Conservation (phyloP, 2,113 vertebrate species). For the Marmota flaviventris region DNA sequence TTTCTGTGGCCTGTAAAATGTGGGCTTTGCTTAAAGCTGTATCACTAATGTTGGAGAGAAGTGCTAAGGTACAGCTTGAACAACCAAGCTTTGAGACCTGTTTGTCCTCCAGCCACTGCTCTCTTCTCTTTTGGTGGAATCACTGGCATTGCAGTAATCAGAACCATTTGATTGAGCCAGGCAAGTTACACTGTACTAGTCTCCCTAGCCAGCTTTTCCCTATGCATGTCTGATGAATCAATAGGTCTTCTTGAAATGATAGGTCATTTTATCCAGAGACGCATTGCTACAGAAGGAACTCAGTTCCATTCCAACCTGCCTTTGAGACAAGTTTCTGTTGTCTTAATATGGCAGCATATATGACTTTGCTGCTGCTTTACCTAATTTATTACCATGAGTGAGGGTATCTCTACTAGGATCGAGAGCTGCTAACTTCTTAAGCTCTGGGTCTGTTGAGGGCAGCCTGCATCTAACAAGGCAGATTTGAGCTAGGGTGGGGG, state of each 20-base stretch:
- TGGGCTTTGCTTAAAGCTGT: neutral
- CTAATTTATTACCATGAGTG: neutral
- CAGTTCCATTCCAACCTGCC: neutral
- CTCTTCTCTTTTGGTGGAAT: neutral
- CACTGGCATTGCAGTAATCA: neutral
- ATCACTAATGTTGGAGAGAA: neutral
- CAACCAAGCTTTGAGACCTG: neutral
- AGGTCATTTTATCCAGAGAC: constrained; percentile 6
- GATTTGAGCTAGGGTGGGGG: neutral
- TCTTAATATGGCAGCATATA: neutral
- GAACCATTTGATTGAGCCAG: neutral
- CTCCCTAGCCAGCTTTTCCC: neutral
- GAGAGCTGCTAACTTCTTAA: constrained; percentile 43
- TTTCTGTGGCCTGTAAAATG: neutral
- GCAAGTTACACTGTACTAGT: neutral
- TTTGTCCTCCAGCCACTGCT: neutral
- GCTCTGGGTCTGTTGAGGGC: constrained; percentile 11
- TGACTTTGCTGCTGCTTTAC: constrained; percentile 1
- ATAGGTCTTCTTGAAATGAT: neutral
- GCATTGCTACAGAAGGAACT: neutral
- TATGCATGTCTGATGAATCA: neutral
- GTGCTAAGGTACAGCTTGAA: neutral
- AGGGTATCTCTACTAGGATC: neutral
- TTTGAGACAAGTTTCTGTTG: neutral
- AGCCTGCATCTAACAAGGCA: constrained; percentile 4